Evolutionary conservation across 2,888 invertebrate species (phyloP).

Genomic region (Bimastos eiseni): DNA sequence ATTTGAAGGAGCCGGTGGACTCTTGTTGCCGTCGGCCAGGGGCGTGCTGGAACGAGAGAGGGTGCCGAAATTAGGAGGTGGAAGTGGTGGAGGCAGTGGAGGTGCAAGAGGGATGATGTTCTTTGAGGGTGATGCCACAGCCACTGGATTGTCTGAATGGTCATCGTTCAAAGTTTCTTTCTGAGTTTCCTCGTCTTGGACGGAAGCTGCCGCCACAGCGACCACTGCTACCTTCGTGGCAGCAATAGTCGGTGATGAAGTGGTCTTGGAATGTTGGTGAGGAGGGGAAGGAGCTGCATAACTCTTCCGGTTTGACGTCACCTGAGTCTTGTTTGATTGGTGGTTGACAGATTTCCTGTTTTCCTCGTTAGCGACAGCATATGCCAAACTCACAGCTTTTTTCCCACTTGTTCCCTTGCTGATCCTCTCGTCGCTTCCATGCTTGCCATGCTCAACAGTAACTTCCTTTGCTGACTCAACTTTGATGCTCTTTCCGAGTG

Average conservation of each 20-base stretch:
- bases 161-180: not conserved
- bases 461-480: not conserved
- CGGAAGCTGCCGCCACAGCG: not conserved
- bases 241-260: not conserved
- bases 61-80: conserved; percentile 13
- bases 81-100: conserved; percentile 38
- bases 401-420: not conserved
- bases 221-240: not conserved
- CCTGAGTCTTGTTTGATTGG: not conserved
- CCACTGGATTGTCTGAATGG: not conserved
- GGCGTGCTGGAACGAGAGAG: not conserved
- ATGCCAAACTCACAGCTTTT: not conserved
- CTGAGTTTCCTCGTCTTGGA: not conserved
- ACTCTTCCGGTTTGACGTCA: not conserved
- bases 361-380: not conserved
- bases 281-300: not conserved
- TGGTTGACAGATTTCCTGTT: not conserved
- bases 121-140: not conserved
- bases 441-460: not conserved
- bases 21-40: not conserved
- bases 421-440: not conserved
- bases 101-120: not conserved
- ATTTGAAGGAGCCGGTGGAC: conserved; percentile 24
- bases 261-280: not conserved
- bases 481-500: not conserved